phyloP scores from a whole-genome alignment of 1,140 invertebrate genomes.

The Rhyacophila brunnea region DNA sequence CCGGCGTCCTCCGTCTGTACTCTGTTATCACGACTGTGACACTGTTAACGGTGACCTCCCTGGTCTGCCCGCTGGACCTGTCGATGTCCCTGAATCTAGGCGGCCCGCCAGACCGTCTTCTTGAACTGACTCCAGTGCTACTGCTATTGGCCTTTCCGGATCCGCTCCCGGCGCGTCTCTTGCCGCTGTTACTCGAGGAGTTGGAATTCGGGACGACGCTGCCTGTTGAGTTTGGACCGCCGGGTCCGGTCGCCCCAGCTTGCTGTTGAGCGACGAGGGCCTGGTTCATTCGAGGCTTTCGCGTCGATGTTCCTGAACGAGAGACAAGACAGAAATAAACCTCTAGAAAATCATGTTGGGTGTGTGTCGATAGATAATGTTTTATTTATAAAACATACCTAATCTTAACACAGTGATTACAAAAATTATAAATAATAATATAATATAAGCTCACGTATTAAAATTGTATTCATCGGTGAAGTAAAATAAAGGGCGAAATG shows the following conservation, averaged over 20 bases:
- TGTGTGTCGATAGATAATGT: no score
- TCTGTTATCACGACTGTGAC: slow-evolving; percentile 96
- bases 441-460: no score
- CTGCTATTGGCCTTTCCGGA: slow-evolving; percentile 36
- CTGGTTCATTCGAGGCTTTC: slow-evolving; percentile 92
- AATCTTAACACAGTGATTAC: no score
- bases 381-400: no score
- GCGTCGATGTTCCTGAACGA: slow-evolving; percentile 68
- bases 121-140: no score
- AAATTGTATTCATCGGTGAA: no score
- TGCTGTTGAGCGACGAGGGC: slow-evolving; percentile 93
- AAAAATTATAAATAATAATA: no score
- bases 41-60: slow-evolving; percentile 94
- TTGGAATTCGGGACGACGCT: slow-evolving; percentile 56
- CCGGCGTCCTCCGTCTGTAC: slow-evolving; percentile 72
- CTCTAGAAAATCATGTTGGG: no score
- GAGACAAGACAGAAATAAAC: background rate
- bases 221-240: slow-evolving; percentile 63
- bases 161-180: slow-evolving; percentile 33
- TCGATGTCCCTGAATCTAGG: slow-evolving; percentile 89
- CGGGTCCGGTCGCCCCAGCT: slow-evolving; percentile 52
- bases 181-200: slow-evolving; percentile 24
- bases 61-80: slow-evolving; percentile 80
- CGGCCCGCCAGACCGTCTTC: slow-evolving; percentile 56
- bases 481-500: no score